Percentiles rank a stretch among this genome's conserved stretches.
phyloP scores from a whole-genome alignment of 2,888 invertebrate species.

The Villa cingulata region DNA sequence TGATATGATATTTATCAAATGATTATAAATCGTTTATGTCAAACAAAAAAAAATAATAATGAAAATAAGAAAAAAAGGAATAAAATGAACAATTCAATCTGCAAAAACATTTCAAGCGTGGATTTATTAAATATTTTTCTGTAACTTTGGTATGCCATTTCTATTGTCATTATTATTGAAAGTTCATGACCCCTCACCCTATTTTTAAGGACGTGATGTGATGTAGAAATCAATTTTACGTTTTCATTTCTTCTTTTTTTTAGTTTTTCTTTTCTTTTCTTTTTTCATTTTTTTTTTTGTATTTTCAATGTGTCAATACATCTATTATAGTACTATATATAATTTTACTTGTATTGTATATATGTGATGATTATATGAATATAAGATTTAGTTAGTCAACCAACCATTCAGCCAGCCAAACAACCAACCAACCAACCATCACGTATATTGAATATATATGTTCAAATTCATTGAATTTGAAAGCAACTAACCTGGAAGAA shows the following conservation, averaged over 20 bases:
- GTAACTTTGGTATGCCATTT: not conserved
- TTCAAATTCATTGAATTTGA: not conserved
- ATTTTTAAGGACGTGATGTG: slow-evolving; percentile 2
- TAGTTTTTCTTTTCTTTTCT: not conserved
- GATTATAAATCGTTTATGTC: not conserved
- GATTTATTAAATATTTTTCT: not conserved
- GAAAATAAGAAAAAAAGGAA: too few species aligned
- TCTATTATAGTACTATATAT: not conserved
- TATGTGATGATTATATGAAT: too few species aligned
- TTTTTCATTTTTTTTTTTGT: not conserved
- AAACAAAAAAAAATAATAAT: too few species aligned
- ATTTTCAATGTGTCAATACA: not conserved
- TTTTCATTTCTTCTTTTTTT: not conserved
- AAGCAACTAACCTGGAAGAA: not conserved
- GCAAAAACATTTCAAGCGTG: not conserved
- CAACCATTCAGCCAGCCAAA: too few species aligned
- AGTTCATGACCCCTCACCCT: slow-evolving; percentile 2
- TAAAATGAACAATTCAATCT: slow-evolving; percentile 6
- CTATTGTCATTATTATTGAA: not conserved
- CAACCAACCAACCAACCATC: too few species aligned
- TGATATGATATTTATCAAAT: not conserved
- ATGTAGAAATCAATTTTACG: slow-evolving; percentile 11
- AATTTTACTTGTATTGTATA: too few species aligned
- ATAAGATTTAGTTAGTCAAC: too few species aligned
- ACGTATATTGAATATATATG: not conserved